These are phyloP conservation scores for Elmis aenea DNA, from an alignment of 2,888 invertebrate genomes.

Conservation along the genomic window DNA sequence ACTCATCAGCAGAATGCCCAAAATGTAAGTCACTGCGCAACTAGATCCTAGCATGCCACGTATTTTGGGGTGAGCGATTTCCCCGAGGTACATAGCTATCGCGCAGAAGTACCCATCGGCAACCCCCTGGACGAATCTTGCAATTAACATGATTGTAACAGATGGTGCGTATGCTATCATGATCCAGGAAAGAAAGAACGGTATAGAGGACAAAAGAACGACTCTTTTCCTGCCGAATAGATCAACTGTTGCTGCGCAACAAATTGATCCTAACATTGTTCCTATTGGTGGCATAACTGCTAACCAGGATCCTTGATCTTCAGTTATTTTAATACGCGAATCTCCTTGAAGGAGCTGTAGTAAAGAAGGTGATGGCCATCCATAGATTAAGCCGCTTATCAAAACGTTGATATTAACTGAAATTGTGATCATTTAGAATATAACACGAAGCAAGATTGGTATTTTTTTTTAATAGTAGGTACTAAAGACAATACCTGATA, in stretches of 20 bases:
- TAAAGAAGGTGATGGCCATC: conserved; percentile 59
- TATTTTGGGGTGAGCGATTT: conserved; percentile 54
- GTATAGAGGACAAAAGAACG: conserved; percentile 55
- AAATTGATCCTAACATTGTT: conserved; percentile 57
- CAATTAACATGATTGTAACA: conserved; percentile 53
- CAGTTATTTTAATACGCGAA: conserved; percentile 47
- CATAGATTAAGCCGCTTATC: conserved; percentile 44
- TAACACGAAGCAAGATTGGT: too few relatives aligned
- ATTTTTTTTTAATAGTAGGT: too few relatives aligned
- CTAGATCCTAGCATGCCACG: conserved; percentile 60
- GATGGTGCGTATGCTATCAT: conserved; percentile 56
- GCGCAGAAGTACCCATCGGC: conserved; percentile 49
- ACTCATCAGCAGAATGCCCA: conserved; percentile 59
- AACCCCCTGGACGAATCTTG: conserved; percentile 52
- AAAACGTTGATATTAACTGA: conserved; percentile 39
- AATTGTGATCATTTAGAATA: too few relatives aligned
- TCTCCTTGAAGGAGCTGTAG: conserved; percentile 48
- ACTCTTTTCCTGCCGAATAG: conserved; percentile 60
- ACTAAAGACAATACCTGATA: too few relatives aligned
- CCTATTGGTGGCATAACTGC: conserved; percentile 62
- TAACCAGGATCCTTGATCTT: conserved; percentile 56
- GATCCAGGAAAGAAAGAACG: conserved; percentile 60
- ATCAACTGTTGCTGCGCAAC: conserved; percentile 60
- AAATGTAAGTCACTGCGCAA: conserved; percentile 52
- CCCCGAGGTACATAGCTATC: conserved; percentile 57